Evolutionary conservation across 2,888 invertebrate species (phyloP), one percentile per base, ranked within the genome.

Genomic region (Epicampocera succincta): DNA sequence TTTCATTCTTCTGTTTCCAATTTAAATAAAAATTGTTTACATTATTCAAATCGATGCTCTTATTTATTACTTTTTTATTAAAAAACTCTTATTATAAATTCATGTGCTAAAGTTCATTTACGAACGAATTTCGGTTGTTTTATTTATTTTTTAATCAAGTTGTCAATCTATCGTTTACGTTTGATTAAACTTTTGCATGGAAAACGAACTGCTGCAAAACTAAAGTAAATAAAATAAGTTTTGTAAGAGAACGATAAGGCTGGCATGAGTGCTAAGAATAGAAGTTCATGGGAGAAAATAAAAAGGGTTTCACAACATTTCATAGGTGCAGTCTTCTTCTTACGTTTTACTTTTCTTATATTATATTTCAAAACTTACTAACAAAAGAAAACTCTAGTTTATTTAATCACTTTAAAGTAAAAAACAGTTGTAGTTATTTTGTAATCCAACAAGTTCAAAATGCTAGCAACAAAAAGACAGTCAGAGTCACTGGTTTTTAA

Each of bases 101-200:
- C 68, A 68, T 63, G 46, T 68, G 73, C 19, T 29, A 61, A 68
- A 61, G 60, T 60, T 65, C 33, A 66, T 58, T 48, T 60, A 38
- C 38, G 46, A 71, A 11, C 38, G 58, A 58, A 8, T 38, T 15
- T 63, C 29, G 15, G 21, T 46, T 50, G n/a, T 71, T 58, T 58
- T 15, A 44, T 65, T 69, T 66, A 48, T 60, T 69, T 61, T 56
- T 63, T 52, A 77, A 74, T 78, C 69, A 52, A 69, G 38, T 40
- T 74, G 73, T 74, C 78, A 74, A 74, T 74, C 73, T 56, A 52
- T 82, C 68, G 52, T 50, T 68, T 73, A 52, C 58, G 38, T 77
- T 72, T 69, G 56, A 77, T 69, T 77, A 69, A 65, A 63, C 58
- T 61, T 50, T 54, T 76, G 3, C 52, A 19, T 25, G 12, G 19